Percentiles rank a stretch among this genome's conserved stretches.
Conservation (phyloP, 2,797 vertebrate genomes). For the Tapera naevia region DNA sequence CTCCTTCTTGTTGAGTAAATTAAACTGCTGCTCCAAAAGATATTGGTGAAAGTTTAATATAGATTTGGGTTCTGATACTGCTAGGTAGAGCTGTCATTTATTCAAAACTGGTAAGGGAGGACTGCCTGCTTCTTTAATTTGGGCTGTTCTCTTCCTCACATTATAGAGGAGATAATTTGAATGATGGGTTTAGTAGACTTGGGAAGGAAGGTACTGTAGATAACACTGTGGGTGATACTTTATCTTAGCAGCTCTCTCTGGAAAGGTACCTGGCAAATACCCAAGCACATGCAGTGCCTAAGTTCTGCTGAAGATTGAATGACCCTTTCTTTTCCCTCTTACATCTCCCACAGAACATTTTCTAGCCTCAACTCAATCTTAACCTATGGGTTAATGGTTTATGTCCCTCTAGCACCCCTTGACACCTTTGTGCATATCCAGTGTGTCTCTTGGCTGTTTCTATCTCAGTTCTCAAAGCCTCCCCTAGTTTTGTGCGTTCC, state of each 20-base stretch:
- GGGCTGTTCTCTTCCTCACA: background rate
- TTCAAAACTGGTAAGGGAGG: constrained; percentile 11
- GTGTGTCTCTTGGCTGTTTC: background rate
- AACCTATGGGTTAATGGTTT: background rate
- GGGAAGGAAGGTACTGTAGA: background rate
- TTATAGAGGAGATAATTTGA: background rate
- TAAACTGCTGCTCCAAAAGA: constrained; percentile 10
- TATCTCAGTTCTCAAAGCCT: background rate
- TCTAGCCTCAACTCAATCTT: background rate
- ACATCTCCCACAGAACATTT: background rate
- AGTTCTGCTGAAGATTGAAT: background rate
- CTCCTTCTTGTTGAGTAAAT: constrained; percentile 36
- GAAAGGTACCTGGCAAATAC: background rate
- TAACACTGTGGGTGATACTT: background rate
- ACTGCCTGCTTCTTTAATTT: constrained; percentile 13
- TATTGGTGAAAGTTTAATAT: constrained; percentile 69
- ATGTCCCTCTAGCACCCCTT: background rate
- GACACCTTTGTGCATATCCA: background rate
- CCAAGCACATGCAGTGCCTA: accelerated
- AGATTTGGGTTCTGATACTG: constrained; percentile 59
- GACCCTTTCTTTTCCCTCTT: background rate
- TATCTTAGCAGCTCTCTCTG: background rate
- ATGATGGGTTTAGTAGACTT: background rate
- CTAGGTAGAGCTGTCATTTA: background rate
- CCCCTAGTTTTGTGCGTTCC: background rate